Evolutionary conservation across 2,888 invertebrate genomes (phyloP).

Genomic region (Periphyllus acericola): DNA sequence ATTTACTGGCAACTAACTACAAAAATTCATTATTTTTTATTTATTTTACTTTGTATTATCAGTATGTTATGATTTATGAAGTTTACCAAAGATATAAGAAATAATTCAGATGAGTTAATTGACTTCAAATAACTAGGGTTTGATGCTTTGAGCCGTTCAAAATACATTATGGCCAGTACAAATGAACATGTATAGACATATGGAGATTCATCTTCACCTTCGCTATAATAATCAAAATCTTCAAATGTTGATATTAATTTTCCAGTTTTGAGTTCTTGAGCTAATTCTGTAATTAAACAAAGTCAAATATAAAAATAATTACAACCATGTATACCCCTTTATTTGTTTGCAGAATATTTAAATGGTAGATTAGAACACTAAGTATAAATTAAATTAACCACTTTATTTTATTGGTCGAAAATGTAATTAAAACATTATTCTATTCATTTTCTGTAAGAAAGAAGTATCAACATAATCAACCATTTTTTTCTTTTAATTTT

Average conservation of each 20-base stretch:
- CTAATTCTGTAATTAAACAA: slow-evolving; percentile 46
- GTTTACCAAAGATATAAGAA: slow-evolving; percentile 90
- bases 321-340: neutral
- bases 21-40: slow-evolving; percentile 63
- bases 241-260: slow-evolving; percentile 57
- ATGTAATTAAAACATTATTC: no score
- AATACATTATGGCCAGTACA: slow-evolving; percentile 90
- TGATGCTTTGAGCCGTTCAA: slow-evolving; percentile 84
- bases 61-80: neutral
- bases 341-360: neutral
- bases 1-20: slow-evolving; percentile 97
- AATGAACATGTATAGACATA: slow-evolving; percentile 92
- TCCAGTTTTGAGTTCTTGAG: slow-evolving; percentile 57
- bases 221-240: slow-evolving; percentile 57
- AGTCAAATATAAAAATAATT: neutral
- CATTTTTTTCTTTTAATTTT: no score
- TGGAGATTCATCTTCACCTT: slow-evolving; percentile 66
- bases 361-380: no score
- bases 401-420: no score
- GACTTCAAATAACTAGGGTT: slow-evolving; percentile 85
- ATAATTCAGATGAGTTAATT: slow-evolving; percentile 90
- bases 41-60: neutral
- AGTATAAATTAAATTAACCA: no score
- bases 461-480: no score
- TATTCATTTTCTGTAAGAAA: no score